phyloP scores from a whole-genome alignment of 2,888 invertebrate genomes.

The Phortica magna region DNA sequence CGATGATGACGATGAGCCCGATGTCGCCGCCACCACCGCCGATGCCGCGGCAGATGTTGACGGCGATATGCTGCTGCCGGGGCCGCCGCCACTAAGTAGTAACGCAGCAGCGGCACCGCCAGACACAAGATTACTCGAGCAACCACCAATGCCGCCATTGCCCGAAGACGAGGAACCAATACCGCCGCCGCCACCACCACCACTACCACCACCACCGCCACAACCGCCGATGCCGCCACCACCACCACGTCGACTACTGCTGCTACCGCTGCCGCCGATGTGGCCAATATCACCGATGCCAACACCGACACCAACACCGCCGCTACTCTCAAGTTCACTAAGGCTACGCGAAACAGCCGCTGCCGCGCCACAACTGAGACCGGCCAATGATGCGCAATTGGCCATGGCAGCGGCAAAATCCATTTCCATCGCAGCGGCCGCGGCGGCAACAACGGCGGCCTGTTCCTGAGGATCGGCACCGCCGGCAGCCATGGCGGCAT shows the following conservation, averaged over 20 bases:
- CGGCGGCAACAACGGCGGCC: slow-evolving; percentile 72
- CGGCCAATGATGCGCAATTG: slow-evolving; percentile 62
- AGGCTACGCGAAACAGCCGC: slow-evolving; percentile 48
- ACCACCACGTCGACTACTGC: slow-evolving; percentile 50
- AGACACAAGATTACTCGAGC: slow-evolving; percentile 61
- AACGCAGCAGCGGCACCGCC: slow-evolving; percentile 40
- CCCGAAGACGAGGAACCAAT: slow-evolving; percentile 77
- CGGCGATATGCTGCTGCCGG: slow-evolving; percentile 68
- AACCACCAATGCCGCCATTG: slow-evolving; percentile 56
- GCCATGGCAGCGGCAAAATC: slow-evolving; percentile 67
- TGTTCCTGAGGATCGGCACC: slow-evolving; percentile 74
- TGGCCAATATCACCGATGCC: slow-evolving; percentile 52
- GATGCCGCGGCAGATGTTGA: slow-evolving; percentile 68
- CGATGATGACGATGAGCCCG: slow-evolving; percentile 73
- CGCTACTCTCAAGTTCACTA: slow-evolving; percentile 63
- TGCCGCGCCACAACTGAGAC: slow-evolving; percentile 60
- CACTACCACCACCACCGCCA: slow-evolving; percentile 42
- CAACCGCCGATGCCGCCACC: slow-evolving; percentile 61
- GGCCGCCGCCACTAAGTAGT: slow-evolving; percentile 55
- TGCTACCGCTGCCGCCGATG: slow-evolving; percentile 59
- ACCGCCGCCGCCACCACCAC: slow-evolving; percentile 52
- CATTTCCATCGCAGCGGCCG: slow-evolving; percentile 72
- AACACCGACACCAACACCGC: slow-evolving; percentile 47
- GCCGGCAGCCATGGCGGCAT: slow-evolving; percentile 73
- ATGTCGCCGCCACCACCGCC: slow-evolving; percentile 70